Base-by-base conservation (phyloP, 2,797 vertebrate genomes). In the Sus cebifrons region DNA sequence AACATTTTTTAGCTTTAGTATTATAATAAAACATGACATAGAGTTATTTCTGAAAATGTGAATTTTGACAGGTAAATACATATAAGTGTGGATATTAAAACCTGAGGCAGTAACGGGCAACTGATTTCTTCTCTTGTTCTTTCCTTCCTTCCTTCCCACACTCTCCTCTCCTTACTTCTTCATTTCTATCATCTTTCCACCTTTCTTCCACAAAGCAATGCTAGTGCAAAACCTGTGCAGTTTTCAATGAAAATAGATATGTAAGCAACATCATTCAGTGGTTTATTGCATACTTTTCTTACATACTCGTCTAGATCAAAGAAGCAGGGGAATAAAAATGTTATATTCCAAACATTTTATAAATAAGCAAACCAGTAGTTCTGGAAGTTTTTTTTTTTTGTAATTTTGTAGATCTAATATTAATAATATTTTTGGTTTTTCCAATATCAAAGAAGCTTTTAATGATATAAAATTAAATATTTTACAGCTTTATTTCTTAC, bases 401-500 rank as follows among this genome's bases (percentile, higher is more conserved):
- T 52, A 32, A 84, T 64, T 82, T 82, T 91, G 4, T 67, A 62
- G 15, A 15, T 67, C n/a, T 95, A 64, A 68, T 65, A 60, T 10
- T 83, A 82, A 64, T 78, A 54, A 1, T 13, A 77, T 81, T 74
- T 25, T n/a, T 52, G 68, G 58, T 2, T 20, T 78, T 88, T 83
- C 5, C 10, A 86, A 87, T 91, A 67, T 58, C 68, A 91, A 88
- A 74, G 9, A 13, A 82, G 32, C 73, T 58, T 78, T 91, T 95
- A 67, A 74, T 77, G 29, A 27, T 16, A 56, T 10, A 29, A 27
- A 83, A 67, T 56, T 64, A 74, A 83, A 13, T 40, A 36, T 54
- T 58, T 89, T 44, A 40, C 87, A 73, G 2, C 29, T 92, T 82
- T 78, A 77, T 95, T 94, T 97, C 15, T 82, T 75, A 81, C 5